Evolutionary conservation across 92 coral and sea anemone genomes (phyloP).

Genomic region (Bergia puertoricense): DNA sequence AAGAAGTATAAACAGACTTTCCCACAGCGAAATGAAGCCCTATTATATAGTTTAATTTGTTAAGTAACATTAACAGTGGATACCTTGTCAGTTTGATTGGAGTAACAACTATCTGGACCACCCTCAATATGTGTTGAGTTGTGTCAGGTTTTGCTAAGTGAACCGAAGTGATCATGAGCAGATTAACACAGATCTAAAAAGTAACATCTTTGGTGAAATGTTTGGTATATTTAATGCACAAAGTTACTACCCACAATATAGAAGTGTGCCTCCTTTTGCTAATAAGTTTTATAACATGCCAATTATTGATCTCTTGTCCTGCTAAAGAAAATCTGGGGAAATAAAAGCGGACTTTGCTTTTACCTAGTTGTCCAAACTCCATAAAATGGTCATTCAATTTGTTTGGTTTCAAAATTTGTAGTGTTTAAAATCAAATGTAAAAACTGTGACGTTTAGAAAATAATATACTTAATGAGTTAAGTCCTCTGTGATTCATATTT

Average conservation of each 20-base stretch:
- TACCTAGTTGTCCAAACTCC: not conserved
- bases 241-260: not conserved
- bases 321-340: not conserved
- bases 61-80: not conserved
- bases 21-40: not conserved
- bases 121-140: not conserved
- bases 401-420: not conserved
- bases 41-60: not conserved
- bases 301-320: not conserved
- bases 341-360: too few species aligned
- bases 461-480: too few species aligned
- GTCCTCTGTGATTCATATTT: too few species aligned
- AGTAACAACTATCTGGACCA: not conserved
- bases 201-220: too few species aligned
- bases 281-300: too few species aligned
- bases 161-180: too few species aligned
- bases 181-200: too few species aligned
- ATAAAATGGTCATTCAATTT: too few species aligned
- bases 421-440: not conserved
- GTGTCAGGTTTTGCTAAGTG: not conserved
- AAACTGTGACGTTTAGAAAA: not conserved
- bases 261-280: not conserved
- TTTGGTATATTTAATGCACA: not conserved
- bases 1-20: too few species aligned
- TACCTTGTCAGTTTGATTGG: not conserved